These are phyloP conservation scores for Xylota sylvarum DNA, from an alignment of 2,888 invertebrate species.

Conservation along the genomic window DNA sequence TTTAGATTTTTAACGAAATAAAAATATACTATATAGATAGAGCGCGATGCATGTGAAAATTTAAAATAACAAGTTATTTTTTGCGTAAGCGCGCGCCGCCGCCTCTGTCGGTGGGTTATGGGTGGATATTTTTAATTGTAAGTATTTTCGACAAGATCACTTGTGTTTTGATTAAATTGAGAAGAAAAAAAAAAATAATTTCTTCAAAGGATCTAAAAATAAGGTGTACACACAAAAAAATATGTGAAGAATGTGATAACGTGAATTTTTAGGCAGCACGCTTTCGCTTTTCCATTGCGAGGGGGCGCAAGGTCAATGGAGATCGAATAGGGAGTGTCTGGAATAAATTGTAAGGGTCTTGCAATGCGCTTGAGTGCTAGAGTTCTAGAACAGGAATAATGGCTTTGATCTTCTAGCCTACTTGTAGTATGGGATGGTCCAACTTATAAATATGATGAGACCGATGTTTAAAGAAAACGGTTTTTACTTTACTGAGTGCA, in stretches of 20 bases:
- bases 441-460: too few relatives aligned
- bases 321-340: background rate
- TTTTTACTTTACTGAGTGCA: too few relatives aligned
- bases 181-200: slow-evolving; percentile 20
- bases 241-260: background rate
- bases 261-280: slow-evolving; percentile 28
- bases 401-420: too few relatives aligned
- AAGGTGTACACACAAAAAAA: slow-evolving; percentile 24
- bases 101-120: slow-evolving; percentile 24
- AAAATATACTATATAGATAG: slow-evolving; percentile 65
- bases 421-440: too few relatives aligned
- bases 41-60: slow-evolving; percentile 64
- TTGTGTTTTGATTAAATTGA: slow-evolving; percentile 70
- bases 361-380: too few relatives aligned
- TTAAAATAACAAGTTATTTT: slow-evolving; percentile 76
- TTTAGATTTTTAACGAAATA: slow-evolving; percentile 73
- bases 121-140: slow-evolving; percentile 76
- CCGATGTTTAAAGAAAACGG: too few relatives aligned
- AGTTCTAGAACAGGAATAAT: too few relatives aligned
- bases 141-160: slow-evolving; percentile 71
- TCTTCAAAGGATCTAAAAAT: slow-evolving; percentile 63
- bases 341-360: too few relatives aligned
- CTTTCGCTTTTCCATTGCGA: slow-evolving; percentile 2
- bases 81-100: slow-evolving; percentile 67
- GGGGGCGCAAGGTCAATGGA: background rate